Conservation (phyloP, 92 coral and sea anemone species). For the Heliopora coerulea region DNA sequence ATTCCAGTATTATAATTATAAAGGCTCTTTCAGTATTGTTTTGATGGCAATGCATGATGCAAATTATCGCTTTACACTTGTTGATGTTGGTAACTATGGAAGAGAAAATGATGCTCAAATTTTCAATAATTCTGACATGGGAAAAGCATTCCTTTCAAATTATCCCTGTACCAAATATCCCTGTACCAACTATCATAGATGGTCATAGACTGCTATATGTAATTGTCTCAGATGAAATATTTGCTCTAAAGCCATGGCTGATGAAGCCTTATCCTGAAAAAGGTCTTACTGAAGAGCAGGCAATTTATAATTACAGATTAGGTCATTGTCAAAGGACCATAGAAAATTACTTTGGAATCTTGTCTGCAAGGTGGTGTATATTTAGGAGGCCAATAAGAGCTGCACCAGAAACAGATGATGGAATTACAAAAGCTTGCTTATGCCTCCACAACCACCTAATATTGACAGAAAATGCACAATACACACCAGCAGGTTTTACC, state of each 20-base stretch:
- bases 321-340: slow-evolving; percentile 24
- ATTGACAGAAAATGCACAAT: slow-evolving; percentile 31
- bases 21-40: no score
- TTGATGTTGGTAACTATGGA: slow-evolving; percentile 6
- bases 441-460: slow-evolving; percentile 28
- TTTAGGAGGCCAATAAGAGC: slow-evolving; percentile 48
- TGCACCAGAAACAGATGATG: slow-evolving; percentile 26
- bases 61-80: no score
- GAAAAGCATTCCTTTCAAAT: slow-evolving; percentile 19
- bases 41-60: no score
- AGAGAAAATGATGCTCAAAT: slow-evolving; percentile 42
- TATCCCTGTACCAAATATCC: background rate
- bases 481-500: slow-evolving; percentile 36
- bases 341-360: slow-evolving; percentile 47
- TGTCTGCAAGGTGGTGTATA: slow-evolving; percentile 40
- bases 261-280: slow-evolving; percentile 26
- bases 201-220: slow-evolving; percentile 40
- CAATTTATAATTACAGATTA: slow-evolving; percentile 37
- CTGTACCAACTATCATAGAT: slow-evolving; percentile 18
- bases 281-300: slow-evolving; percentile 11
- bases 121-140: slow-evolving; percentile 7
- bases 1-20: no score
- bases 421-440: slow-evolving; percentile 35
- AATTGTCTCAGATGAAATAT: slow-evolving; percentile 30
- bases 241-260: slow-evolving; percentile 43